Evolutionary conservation across 2,797 vertebrate species (phyloP).

Genomic region (Dendrocincla fuliginosa): DNA sequence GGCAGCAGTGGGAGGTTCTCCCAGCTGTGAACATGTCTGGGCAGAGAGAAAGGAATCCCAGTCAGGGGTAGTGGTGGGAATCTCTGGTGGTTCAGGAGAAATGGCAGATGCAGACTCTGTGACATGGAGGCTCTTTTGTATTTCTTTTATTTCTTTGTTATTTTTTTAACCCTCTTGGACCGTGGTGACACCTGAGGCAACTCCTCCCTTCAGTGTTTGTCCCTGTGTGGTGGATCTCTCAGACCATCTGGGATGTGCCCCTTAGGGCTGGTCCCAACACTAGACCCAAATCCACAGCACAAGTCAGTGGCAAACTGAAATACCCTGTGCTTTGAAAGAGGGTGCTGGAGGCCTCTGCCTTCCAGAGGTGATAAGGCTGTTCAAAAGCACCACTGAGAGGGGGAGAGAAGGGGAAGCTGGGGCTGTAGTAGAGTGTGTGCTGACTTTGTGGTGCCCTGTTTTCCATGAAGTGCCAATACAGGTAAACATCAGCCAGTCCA

Average conservation of each 20-base stretch:
- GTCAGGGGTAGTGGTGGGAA: neutral
- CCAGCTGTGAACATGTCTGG: neutral
- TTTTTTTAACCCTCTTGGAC: neutral
- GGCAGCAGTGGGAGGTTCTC: neutral
- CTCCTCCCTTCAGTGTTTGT: neutral
- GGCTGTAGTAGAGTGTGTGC: neutral
- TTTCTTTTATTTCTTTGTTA: accelerated
- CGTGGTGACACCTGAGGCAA: neutral
- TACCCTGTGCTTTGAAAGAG: neutral
- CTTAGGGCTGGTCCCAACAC: neutral
- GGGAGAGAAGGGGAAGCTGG: neutral
- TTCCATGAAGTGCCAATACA: too few relatives aligned
- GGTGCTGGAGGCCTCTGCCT: neutral
- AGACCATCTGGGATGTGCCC: neutral
- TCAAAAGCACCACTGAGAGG: neutral
- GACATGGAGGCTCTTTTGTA: neutral
- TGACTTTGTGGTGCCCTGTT: neutral
- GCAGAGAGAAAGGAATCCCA: neutral
- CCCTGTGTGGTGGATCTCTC: neutral
- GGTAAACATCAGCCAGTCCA: neutral
- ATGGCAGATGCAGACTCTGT: accelerated
- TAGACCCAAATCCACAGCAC: accelerated
- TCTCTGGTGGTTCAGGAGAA: neutral
- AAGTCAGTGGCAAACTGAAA: accelerated
- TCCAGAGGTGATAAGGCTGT: neutral